phyloP scores from a whole-genome alignment of 2,113 vertebrate genomes.

The Lycocorax pyrrhopterus region DNA sequence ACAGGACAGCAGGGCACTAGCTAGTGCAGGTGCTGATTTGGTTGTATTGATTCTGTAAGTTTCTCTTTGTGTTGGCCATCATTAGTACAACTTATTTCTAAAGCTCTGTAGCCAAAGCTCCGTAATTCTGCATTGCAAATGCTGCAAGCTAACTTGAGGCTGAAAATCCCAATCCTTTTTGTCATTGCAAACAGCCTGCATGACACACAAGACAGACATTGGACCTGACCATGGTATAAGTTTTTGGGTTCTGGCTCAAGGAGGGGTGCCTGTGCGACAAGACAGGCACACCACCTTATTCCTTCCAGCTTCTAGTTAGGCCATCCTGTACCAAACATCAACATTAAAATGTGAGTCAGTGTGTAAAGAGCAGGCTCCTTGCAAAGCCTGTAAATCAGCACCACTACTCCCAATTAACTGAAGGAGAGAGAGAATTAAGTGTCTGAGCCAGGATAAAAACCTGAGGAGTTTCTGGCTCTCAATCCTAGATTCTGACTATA shows the following conservation, averaged over 20 bases:
- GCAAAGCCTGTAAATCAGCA: not conserved
- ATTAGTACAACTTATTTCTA: not conserved
- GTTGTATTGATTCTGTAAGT: not conserved
- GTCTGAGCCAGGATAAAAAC: conserved; percentile 24
- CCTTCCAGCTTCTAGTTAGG: not conserved
- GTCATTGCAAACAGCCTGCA: not conserved
- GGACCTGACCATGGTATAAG: not conserved
- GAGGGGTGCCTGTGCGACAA: not conserved
- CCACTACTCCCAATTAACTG: not conserved
- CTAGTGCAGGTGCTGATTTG: not conserved
- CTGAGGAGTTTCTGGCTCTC: not conserved
- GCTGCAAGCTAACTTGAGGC: not conserved
- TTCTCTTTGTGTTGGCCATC: not conserved
- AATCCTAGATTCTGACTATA: not conserved
- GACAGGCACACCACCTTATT: not conserved
- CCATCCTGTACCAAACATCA: not conserved
- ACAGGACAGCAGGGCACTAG: not conserved
- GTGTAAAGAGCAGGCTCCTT: not conserved
- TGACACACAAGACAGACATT: not conserved
- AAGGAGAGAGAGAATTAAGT: not conserved
- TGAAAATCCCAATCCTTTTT: not conserved
- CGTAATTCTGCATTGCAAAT: not conserved
- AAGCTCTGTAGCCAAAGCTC: not conserved
- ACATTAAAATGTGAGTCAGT: not conserved
- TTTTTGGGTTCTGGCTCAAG: not conserved